Percentiles rank a stretch among this genome's conserved stretches.
phyloP scores from a whole-genome alignment of 2,888 invertebrate species.

The Stenurella melanura region DNA sequence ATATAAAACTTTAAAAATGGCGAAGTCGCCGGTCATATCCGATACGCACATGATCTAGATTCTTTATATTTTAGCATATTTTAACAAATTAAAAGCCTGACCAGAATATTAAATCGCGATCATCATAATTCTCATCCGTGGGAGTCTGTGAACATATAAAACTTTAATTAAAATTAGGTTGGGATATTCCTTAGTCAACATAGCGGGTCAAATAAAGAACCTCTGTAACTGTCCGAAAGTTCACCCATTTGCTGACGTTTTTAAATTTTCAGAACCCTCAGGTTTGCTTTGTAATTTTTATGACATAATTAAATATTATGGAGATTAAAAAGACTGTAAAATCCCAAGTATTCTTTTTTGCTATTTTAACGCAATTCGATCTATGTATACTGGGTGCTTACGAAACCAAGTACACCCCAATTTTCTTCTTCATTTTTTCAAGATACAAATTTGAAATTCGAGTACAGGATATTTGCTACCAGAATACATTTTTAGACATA shows the following conservation, averaged over 20 bases:
- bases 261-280: background rate
- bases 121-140: background rate
- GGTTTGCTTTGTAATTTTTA: too few relatives aligned
- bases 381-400: too few relatives aligned
- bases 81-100: constrained; percentile 3
- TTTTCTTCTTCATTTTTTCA: too few relatives aligned
- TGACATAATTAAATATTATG: too few relatives aligned
- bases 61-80: background rate
- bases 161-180: background rate
- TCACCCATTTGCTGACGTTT: background rate
- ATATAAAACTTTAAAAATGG: background rate
- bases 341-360: too few relatives aligned
- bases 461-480: too few relatives aligned
- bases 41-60: background rate
- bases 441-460: too few relatives aligned
- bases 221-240: background rate
- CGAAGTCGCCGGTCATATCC: background rate
- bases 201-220: background rate
- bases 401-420: too few relatives aligned
- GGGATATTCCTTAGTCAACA: background rate
- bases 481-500: too few relatives aligned
- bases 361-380: too few relatives aligned
- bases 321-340: too few relatives aligned
- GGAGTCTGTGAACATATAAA: background rate
- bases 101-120: background rate